Conservation (phyloP, 2,797 vertebrate genomes). For the Girardinus metallicus region DNA sequence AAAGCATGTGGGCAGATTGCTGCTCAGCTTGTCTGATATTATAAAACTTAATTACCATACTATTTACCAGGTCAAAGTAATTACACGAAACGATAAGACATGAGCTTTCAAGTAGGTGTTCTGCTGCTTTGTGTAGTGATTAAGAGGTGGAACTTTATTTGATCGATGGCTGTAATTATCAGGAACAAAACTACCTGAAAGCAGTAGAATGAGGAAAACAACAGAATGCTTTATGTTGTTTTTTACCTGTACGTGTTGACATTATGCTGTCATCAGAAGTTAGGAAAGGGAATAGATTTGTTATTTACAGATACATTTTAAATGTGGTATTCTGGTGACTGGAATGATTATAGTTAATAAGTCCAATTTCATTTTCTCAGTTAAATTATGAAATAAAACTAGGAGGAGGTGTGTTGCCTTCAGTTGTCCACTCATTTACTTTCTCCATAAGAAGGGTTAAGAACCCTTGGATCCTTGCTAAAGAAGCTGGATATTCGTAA, state of each 20-base stretch:
- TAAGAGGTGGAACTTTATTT: slow-evolving; percentile 1
- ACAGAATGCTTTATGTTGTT: not conserved
- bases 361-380: not conserved
- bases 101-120: slow-evolving; percentile 8
- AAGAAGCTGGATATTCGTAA: not conserved
- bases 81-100: slow-evolving; percentile 14
- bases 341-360: not conserved
- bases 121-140: slow-evolving; percentile 11
- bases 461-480: not conserved
- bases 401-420: not conserved
- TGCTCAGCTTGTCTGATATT: slow-evolving; percentile 11
- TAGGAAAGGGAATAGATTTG: not conserved
- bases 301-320: not conserved
- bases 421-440: not conserved
- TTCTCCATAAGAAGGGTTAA: not conserved
- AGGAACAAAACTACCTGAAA: not conserved
- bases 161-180: slow-evolving; percentile 1
- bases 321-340: not conserved
- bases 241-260: not conserved
- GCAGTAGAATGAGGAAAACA: not conserved
- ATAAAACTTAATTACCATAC: slow-evolving; percentile 23
- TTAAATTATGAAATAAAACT: not conserved
- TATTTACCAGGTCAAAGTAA: slow-evolving; percentile 14
- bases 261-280: not conserved
- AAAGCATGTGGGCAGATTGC: slow-evolving; percentile 12